Evolutionary conservation across 2,113 vertebrate genomes (phyloP).

Genomic region (Podarcis cretensis): DNA sequence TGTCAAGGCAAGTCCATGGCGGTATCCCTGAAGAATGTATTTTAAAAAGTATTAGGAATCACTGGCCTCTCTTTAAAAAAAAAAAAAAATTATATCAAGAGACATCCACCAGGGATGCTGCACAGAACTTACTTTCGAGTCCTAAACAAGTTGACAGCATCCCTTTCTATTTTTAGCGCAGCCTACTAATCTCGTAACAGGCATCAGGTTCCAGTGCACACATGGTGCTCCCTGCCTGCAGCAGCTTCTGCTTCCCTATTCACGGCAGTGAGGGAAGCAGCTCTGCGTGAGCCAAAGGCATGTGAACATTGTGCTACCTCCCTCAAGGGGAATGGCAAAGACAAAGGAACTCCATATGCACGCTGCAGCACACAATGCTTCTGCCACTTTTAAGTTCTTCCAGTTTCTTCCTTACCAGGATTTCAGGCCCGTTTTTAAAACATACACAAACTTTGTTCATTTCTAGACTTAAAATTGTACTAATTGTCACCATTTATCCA

Average conservation of each 20-base stretch:
- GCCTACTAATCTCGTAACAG: background rate
- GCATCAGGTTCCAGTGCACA: background rate
- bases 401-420: background rate
- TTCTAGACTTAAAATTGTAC: slow-evolving; percentile 57
- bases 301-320: background rate
- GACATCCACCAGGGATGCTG: slow-evolving; percentile 44
- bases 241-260: background rate
- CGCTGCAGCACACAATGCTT: background rate
- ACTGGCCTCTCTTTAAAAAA: background rate
- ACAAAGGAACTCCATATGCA: slow-evolving; percentile 8
- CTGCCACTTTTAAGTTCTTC: background rate
- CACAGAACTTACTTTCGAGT: slow-evolving; percentile 46
- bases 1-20: slow-evolving; percentile 51
- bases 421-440: slow-evolving; percentile 59
- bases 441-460: slow-evolving; percentile 44
- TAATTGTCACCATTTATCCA: slow-evolving; percentile 70
- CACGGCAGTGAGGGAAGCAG: background rate
- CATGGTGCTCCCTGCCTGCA: background rate
- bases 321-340: background rate
- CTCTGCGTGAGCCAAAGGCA: background rate
- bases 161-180: slow-evolving; percentile 14
- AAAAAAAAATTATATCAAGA: slow-evolving; percentile 58
- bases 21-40: slow-evolving; percentile 40
- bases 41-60: slow-evolving; percentile 16
- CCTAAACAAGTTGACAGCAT: slow-evolving; percentile 41